A percentile compares a stretch with the other conserved stretches of the same genome.
Conservation (phyloP, 2,888 invertebrate genomes). For the Limnephilus lunatus region DNA sequence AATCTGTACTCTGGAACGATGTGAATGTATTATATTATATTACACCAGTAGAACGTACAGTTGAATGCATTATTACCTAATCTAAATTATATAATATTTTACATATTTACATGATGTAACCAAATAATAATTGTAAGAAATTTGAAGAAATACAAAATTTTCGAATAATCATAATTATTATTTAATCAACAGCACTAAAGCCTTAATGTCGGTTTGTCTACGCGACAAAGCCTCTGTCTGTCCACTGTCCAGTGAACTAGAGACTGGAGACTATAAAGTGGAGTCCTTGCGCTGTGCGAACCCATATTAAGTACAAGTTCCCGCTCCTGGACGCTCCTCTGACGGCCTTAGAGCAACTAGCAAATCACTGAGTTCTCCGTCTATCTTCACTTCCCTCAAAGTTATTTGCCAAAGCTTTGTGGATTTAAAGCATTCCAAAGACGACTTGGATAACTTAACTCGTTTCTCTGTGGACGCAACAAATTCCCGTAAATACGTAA, state of each 20-base stretch:
- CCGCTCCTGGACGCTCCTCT: background rate
- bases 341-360: conserved; percentile 45
- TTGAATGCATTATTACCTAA: no score
- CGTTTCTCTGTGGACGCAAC: conserved; percentile 44
- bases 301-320: background rate
- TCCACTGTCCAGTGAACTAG: background rate
- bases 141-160: no score
- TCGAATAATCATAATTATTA: background rate
- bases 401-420: conserved; percentile 62
- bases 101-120: no score
- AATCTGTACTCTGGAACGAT: no score
- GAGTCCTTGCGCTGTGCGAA: background rate
- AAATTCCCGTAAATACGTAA: conserved; percentile 51
- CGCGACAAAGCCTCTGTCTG: background rate
- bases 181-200: background rate
- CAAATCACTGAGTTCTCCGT: conserved; percentile 58
- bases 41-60: no score
- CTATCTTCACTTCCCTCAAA: conserved; percentile 49
- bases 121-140: no score
- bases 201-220: background rate
- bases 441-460: conserved; percentile 55
- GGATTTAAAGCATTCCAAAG: conserved; percentile 61
- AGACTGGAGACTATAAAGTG: background rate
- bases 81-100: no score
- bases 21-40: no score